Evolutionary conservation across 2,113 vertebrate genomes (phyloP).

Genomic region (Salvelinus sp.): DNA sequence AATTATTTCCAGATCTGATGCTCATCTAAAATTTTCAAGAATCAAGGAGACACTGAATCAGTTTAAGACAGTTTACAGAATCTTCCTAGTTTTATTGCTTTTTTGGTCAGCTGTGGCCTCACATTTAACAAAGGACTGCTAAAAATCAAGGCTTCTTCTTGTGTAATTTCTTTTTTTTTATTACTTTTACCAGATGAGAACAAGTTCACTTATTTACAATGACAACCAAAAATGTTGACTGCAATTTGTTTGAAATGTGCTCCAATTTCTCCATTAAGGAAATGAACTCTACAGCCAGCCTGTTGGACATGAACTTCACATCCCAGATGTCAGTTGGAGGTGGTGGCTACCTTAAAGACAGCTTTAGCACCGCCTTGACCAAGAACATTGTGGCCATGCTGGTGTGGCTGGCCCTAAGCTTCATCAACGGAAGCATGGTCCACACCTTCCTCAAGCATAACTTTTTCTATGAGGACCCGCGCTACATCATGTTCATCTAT

Average conservation of each 20-base stretch:
- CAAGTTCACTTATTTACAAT: no score
- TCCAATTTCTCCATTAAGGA: neutral
- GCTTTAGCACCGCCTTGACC: constrained; percentile 64
- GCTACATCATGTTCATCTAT: constrained; percentile 79
- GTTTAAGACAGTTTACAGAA: no score
- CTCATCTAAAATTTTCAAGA: no score
- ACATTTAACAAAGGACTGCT: no score
- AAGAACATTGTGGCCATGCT: constrained; percentile 76
- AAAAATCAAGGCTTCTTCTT: no score
- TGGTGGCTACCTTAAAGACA: constrained; percentile 50
- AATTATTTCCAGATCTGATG: no score
- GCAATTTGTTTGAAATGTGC: neutral
- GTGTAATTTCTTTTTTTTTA: no score
- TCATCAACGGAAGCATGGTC: constrained; percentile 75
- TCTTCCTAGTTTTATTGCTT: no score
- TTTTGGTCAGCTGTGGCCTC: no score
- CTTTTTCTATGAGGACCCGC: constrained; percentile 76
- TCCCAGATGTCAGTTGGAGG: constrained; percentile 6
- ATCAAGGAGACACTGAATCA: no score
- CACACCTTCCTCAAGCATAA: constrained; percentile 71
- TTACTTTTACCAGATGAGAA: no score
- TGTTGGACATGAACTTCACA: constrained; percentile 41
- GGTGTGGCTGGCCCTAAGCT: constrained; percentile 74
- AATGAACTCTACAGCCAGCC: constrained; percentile 46
- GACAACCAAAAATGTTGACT: neutral